phyloP scores from a whole-genome alignment of 2,113 vertebrate species.

The Erythrocercus mccallii region DNA sequence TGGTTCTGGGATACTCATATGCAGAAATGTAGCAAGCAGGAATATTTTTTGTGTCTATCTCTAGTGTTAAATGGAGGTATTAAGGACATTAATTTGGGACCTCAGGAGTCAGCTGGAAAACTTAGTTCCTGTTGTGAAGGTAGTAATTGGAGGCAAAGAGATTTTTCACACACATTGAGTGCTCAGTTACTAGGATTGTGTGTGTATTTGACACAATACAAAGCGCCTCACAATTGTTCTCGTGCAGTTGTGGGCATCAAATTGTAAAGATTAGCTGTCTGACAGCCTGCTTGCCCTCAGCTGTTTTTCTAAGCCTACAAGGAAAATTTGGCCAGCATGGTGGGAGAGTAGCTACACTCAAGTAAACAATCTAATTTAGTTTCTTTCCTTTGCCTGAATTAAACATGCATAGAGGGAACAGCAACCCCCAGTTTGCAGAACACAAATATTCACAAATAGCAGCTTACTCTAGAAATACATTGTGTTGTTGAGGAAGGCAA shows the following conservation, averaged over 20 bases:
- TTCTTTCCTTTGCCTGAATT: not conserved
- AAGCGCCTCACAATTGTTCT: not conserved
- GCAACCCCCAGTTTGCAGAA: not conserved
- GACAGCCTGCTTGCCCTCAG: not conserved
- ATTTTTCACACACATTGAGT: not conserved
- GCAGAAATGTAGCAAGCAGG: not conserved
- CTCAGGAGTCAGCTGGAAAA: not conserved
- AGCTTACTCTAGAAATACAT: not conserved
- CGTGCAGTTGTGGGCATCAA: not conserved
- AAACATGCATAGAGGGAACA: not conserved
- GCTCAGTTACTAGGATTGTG: not conserved
- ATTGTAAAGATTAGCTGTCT: not conserved
- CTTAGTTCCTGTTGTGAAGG: not conserved
- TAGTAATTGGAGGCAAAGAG: not conserved
- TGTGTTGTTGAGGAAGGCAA: not conserved
- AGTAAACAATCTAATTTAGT: not conserved
- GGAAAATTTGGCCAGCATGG: not conserved
- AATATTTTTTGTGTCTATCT: not conserved
- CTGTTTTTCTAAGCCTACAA: not conserved
- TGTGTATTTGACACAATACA: not conserved
- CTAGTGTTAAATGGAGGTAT: not conserved
- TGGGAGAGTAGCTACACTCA: not conserved
- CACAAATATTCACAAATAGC: not conserved
- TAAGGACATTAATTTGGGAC: not conserved
- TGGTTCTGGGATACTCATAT: not conserved